Evolutionary conservation across 1,140 invertebrate genomes (phyloP).

Genomic region (Nixonia krombeini): DNA sequence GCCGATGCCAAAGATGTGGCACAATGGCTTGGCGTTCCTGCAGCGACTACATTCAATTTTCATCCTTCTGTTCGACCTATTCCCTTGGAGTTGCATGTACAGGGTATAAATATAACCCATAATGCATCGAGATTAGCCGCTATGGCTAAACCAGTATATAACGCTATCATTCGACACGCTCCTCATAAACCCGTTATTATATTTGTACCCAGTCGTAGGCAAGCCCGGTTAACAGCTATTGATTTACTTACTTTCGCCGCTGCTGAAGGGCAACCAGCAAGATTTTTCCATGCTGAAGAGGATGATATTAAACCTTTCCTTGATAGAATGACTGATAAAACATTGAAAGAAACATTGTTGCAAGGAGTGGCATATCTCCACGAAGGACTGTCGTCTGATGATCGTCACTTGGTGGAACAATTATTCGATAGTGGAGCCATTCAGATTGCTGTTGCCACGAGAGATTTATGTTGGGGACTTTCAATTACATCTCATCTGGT

Average conservation of each 20-base stretch:
- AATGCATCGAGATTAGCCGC: slow-evolving; percentile 95
- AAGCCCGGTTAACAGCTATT: slow-evolving; percentile 93
- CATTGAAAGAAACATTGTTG: slow-evolving; percentile 86
- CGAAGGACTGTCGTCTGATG: slow-evolving; percentile 88
- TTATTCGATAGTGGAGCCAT: slow-evolving; percentile 94
- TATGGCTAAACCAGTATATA: slow-evolving; percentile 98
- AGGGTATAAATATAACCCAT: slow-evolving; percentile 98
- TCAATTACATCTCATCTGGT: slow-evolving; percentile 92
- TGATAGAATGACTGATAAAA: slow-evolving; percentile 89
- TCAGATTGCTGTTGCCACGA: slow-evolving; percentile 92
- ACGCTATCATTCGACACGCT: slow-evolving; percentile 91
- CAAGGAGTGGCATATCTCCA: slow-evolving; percentile 98
- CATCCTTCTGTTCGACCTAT: slow-evolving; percentile 97
- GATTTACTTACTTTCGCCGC: slow-evolving; percentile 95
- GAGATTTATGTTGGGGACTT: slow-evolving; percentile 93
- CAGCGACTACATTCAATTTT: slow-evolving; percentile 97
- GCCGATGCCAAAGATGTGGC: slow-evolving; percentile 96
- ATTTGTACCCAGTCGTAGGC: slow-evolving; percentile 97
- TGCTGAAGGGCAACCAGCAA: slow-evolving; percentile 85
- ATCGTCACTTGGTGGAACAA: slow-evolving; percentile 92
- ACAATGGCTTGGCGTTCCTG: slow-evolving; percentile 96
- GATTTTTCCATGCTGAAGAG: slow-evolving; percentile 92
- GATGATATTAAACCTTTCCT: slow-evolving; percentile 91
- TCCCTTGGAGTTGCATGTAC: slow-evolving; percentile 94
- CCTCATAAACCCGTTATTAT: slow-evolving; percentile 92